Percentiles rank a stretch among this genome's conserved stretches.
These are phyloP conservation scores for Hippopotamus amphibius DNA, from an alignment of 2,113 vertebrate species.

Conservation along the genomic window DNA sequence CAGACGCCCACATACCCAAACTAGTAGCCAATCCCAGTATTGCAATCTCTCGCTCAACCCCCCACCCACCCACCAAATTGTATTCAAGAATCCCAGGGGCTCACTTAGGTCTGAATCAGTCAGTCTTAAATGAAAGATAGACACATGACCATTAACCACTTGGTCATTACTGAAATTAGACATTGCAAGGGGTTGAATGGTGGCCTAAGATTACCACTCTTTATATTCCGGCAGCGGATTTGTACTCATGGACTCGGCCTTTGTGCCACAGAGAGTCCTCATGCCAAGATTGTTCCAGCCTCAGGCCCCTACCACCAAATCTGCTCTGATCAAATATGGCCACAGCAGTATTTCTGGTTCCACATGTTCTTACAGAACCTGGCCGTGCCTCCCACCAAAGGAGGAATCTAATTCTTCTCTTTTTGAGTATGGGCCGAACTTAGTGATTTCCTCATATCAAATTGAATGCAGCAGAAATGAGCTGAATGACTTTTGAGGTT, in stretches of 20 bases:
- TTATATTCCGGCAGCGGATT: not conserved
- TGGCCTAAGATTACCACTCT: not conserved
- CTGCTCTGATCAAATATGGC: not conserved
- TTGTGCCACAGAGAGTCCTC: not conserved
- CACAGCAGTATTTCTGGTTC: constrained; percentile 41
- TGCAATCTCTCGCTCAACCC: too few relatives aligned
- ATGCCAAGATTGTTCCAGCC: not conserved
- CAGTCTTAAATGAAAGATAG: constrained; percentile 5
- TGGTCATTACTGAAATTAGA: constrained; percentile 28
- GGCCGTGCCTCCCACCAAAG: not conserved
- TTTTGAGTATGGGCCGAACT: not conserved
- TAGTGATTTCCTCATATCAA: not conserved
- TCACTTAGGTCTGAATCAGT: not conserved
- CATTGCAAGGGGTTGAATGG: not conserved
- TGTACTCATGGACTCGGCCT: not conserved
- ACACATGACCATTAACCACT: not conserved
- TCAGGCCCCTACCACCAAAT: not conserved
- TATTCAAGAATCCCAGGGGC: not conserved
- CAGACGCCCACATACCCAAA: not conserved
- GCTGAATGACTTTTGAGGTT: not conserved
- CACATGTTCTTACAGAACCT: constrained; percentile 31
- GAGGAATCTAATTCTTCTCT: not conserved
- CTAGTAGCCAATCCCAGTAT: not conserved
- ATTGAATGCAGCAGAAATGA: not conserved
- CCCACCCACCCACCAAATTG: not conserved